Conservation (phyloP, 2,888 invertebrate species). For the Spodoptera exigua region DNA sequence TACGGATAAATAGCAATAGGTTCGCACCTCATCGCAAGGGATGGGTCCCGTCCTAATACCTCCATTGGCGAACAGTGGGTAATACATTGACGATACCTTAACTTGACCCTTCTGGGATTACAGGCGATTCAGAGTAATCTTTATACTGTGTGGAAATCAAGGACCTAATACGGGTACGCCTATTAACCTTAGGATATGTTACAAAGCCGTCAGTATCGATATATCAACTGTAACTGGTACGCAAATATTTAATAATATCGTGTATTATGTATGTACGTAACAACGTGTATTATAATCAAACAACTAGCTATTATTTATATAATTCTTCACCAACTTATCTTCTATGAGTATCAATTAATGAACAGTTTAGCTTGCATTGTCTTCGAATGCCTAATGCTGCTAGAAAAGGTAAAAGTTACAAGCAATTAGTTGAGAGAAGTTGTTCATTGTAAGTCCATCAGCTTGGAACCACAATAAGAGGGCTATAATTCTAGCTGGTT, state of each 20-base stretch:
- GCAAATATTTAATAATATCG: too few species aligned
- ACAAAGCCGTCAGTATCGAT: too few species aligned
- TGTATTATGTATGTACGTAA: neutral
- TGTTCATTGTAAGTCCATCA: constrained; percentile 78
- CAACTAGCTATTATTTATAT: too few species aligned
- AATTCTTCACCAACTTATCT: neutral
- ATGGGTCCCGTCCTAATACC: constrained; percentile 29
- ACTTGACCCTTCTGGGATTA: constrained; percentile 38
- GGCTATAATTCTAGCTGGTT: constrained; percentile 71
- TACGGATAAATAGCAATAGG: constrained; percentile 40
- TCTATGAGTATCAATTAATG: constrained; percentile 14
- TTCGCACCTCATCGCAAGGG: constrained; percentile 46
- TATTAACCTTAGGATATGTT: too few species aligned
- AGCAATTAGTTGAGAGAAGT: constrained; percentile 71
- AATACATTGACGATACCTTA: constrained; percentile 40
- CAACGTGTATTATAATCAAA: too few species aligned
- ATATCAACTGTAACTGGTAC: too few species aligned
- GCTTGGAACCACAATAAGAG: constrained; percentile 72
- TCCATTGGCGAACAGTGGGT: constrained; percentile 27
- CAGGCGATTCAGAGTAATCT: constrained; percentile 34
- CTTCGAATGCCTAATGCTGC: constrained; percentile 63
- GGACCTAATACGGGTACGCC: constrained; percentile 3
- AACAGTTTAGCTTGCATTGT: constrained; percentile 49
- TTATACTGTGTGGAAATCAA: constrained; percentile 14
- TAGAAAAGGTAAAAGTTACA: constrained; percentile 74